phyloP scores from a whole-genome alignment of 2,888 invertebrate species.

The Drosophila silvestris region DNA sequence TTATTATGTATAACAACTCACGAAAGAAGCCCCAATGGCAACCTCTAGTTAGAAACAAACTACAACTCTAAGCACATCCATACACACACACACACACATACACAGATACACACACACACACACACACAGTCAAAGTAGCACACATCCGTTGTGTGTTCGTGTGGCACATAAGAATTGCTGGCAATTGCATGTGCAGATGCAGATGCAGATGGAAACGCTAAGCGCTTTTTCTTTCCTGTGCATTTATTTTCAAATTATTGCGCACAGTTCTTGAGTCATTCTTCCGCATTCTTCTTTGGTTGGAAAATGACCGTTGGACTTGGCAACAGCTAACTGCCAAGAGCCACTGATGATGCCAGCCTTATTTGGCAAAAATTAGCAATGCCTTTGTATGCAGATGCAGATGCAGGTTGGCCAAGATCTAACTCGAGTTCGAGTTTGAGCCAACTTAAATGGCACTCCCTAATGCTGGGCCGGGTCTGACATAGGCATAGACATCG shows the following conservation, averaged over 20 bases:
- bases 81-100: constrained; percentile 16
- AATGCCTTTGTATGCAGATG: constrained; percentile 56
- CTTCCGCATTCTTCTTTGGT: constrained; percentile 81
- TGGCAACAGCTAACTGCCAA: constrained; percentile 13
- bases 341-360: constrained; percentile 38
- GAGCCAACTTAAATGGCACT: constrained; percentile 45
- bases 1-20: not conserved
- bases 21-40: constrained; percentile 12
- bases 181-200: constrained; percentile 56
- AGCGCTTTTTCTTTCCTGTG: constrained; percentile 71
- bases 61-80: constrained; percentile 17
- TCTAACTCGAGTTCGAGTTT: not conserved
- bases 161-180: constrained; percentile 11
- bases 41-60: constrained; percentile 4
- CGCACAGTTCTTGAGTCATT: constrained; percentile 80
- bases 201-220: constrained; percentile 65
- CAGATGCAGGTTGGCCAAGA: constrained; percentile 39
- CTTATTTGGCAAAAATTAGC: constrained; percentile 76
- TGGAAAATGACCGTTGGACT: constrained; percentile 79
- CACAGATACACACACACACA: constrained; percentile 8
- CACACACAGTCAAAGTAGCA: constrained; percentile 2
- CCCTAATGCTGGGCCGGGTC: constrained; percentile 38
- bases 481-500: constrained; percentile 7
- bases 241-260: constrained; percentile 83
- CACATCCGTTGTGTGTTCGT: constrained; percentile 36